Percentiles rank a stretch among this genome's conserved stretches.
phyloP scores from a whole-genome alignment of 2,113 vertebrate genomes.

The Jacana jacana region DNA sequence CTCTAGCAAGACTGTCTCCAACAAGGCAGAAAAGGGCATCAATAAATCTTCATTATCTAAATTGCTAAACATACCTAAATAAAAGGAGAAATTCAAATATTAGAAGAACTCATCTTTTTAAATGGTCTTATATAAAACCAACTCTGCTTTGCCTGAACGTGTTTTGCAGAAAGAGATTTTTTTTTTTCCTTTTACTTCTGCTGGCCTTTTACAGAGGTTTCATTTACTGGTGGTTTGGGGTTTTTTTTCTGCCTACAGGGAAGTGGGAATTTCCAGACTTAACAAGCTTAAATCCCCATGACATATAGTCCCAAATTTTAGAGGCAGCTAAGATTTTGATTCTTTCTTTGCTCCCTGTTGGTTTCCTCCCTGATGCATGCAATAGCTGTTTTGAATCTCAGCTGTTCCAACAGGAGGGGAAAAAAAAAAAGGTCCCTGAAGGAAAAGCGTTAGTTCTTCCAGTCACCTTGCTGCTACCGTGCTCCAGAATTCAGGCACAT shows the following conservation, averaged over 20 bases:
- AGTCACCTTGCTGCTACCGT: not conserved
- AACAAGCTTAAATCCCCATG: conserved; percentile 54
- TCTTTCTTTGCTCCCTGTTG: conserved; percentile 43
- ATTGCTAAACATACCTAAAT: conserved; percentile 48
- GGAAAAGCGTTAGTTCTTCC: not conserved
- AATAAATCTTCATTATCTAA: conserved; percentile 61
- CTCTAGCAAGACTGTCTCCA: conserved; percentile 50
- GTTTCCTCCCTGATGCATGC: conserved; percentile 40
- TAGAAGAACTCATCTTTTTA: conserved; percentile 21
- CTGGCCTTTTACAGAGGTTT: conserved; percentile 26
- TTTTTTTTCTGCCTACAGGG: not conserved
- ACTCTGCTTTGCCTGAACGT: not conserved
- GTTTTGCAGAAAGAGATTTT: not conserved
- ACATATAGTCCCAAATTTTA: conserved; percentile 48
- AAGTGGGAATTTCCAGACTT: conserved; percentile 56
- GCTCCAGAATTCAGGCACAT: not conserved
- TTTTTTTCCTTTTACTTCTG: not conserved
- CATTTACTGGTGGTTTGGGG: not conserved
- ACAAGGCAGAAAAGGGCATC: conserved; percentile 39
- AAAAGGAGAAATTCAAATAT: conserved; percentile 59
- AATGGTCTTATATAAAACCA: conserved; percentile 7
- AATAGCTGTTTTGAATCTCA: conserved; percentile 35
- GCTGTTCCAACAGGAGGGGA: not conserved
- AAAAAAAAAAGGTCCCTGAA: not conserved
- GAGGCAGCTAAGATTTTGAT: conserved; percentile 33